Base-by-base conservation (phyloP, 2,797 vertebrate genomes). In the Neosalanx taihuensis region DNA sequence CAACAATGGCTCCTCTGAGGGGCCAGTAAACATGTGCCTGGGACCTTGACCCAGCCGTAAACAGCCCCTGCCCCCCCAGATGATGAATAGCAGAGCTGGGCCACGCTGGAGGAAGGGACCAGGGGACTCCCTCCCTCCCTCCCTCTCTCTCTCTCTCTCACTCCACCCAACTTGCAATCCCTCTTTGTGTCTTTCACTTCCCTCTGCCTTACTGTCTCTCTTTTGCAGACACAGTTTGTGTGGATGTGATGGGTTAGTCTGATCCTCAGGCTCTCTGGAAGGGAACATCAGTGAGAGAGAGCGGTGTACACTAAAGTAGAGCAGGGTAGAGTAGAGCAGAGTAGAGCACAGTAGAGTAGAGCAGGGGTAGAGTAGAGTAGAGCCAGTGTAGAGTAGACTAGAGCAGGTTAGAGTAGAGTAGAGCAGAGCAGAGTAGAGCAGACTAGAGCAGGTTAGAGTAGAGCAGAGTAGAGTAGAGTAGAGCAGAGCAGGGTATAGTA, bases 31-130 rank as follows among this genome's bases (percentile, higher is more conserved):
- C 89, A 90, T 89, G 87, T 82, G 89, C 85, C 79, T 82, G 84
- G 87, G 86, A 90, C 89, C 87, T 89, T 94, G 91, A 93, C 92
- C 91, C 76, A 3, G 87, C 90, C 89, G 90, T 93, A 93, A 93
- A 93, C 91, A 91, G 88, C 80, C 83, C 72, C 65, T 82, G 23
- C 23, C 23, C 85, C 87, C 87, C 69, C 76, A 64, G 75, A 85
- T 89, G 90, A 92, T 89, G 86, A 90, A 90, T 84, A 83, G 81
- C 88, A 90, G 89, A 83, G 76, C 85, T 68, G 68, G 72, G 66
- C 49, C 9, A 26, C 17, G 51, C 31, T 20, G 31, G 62, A 57
- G n/a, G 46, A 67, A 58, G 56, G 10, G 30, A 59, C 26, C 10
- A 31, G 53, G 29, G 66, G 12, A 56, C 4, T 56, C 31, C 58